phyloP scores from a whole-genome alignment of 2,888 invertebrate species.

The Euclidia mi region DNA sequence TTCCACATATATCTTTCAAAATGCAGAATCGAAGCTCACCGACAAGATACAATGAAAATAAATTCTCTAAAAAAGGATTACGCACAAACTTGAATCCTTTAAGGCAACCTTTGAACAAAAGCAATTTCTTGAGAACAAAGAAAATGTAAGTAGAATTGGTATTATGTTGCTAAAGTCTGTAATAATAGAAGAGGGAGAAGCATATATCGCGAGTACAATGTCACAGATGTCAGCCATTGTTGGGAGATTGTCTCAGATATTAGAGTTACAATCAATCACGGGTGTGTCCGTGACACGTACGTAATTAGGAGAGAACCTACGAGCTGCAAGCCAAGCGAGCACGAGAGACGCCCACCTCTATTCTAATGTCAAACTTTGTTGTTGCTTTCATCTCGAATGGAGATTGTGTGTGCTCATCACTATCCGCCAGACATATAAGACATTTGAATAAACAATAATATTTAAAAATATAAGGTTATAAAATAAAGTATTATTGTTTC shows the following conservation, averaged over 20 bases:
- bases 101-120: slow-evolving; percentile 45
- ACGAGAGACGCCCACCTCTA: slow-evolving; percentile 50
- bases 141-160: slow-evolving; percentile 44
- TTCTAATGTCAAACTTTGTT: slow-evolving; percentile 51
- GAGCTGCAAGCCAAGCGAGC: slow-evolving; percentile 63
- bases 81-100: slow-evolving; percentile 34
- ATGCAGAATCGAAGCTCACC: slow-evolving; percentile 11
- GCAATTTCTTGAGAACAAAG: slow-evolving; percentile 56
- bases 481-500: too few relatives aligned
- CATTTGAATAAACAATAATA: too few relatives aligned
- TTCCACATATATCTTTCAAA: slow-evolving; percentile 1
- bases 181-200: too few relatives aligned
- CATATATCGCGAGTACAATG: slow-evolving; percentile 68
- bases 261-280: slow-evolving; percentile 88
- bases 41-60: slow-evolving; percentile 33
- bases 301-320: slow-evolving; percentile 82
- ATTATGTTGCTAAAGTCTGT: slow-evolving; percentile 53
- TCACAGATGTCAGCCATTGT: slow-evolving; percentile 78
- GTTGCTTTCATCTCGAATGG: slow-evolving; percentile 24
- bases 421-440: neutral
- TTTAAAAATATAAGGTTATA: too few relatives aligned
- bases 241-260: slow-evolving; percentile 81
- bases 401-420: slow-evolving; percentile 22
- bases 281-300: slow-evolving; percentile 82
- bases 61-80: slow-evolving; percentile 35